These are phyloP conservation scores for Carollia perspicillata DNA, from an alignment of 2,113 vertebrate species.

Conservation along the genomic window DNA sequence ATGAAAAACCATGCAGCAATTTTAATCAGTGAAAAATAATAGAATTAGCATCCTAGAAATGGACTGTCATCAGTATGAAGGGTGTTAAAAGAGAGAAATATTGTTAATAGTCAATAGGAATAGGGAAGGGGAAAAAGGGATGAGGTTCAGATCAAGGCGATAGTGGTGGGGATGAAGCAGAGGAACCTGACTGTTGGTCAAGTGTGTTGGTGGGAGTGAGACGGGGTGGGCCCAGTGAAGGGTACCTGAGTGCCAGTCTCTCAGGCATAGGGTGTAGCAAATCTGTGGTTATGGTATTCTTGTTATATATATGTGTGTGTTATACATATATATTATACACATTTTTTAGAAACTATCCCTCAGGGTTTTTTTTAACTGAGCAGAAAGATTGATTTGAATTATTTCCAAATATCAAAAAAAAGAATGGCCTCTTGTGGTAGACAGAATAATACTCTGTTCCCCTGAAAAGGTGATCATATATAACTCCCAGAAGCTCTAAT, in stretches of 20 bases:
- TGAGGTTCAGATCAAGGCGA: not conserved
- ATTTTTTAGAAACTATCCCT: not conserved
- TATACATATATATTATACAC: not conserved
- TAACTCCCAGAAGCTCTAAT: not conserved
- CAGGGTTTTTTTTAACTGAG: not conserved
- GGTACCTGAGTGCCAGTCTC: not conserved
- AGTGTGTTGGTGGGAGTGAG: not conserved
- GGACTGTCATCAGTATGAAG: not conserved
- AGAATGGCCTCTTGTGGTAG: not conserved
- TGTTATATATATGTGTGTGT: not conserved
- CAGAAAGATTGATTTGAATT: not conserved
- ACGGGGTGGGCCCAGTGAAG: accelerated
- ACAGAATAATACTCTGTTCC: not conserved
- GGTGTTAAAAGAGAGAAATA: not conserved
- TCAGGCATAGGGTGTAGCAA: not conserved
- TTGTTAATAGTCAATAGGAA: not conserved
- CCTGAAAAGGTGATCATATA: not conserved
- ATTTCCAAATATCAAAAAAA: not conserved
- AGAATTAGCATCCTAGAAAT: not conserved
- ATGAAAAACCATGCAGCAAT: not conserved
- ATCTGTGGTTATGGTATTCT: not conserved
- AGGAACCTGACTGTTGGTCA: too few species aligned
- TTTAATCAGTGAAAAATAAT: not conserved
- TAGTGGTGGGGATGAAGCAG: too few species aligned
- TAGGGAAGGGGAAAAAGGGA: not conserved